Conservation (phyloP, 2,797 vertebrate genomes). For the Euphonia xanthogaster region DNA sequence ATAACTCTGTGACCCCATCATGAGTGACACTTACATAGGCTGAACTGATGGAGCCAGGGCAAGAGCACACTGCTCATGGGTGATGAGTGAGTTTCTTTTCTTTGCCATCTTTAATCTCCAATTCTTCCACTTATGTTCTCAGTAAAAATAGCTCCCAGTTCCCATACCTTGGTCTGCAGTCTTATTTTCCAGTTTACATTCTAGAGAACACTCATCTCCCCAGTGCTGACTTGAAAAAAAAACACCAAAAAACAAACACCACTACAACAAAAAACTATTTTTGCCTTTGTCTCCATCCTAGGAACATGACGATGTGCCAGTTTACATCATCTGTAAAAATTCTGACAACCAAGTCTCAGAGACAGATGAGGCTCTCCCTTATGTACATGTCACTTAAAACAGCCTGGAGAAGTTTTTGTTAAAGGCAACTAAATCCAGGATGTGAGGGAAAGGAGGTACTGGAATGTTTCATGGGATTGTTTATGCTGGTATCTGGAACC, state of each 20-base stretch:
- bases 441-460: background rate
- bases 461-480: background rate
- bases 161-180: background rate
- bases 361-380: background rate
- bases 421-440: background rate
- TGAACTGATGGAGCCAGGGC: background rate
- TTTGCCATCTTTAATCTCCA: constrained; percentile 28
- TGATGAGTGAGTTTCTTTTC: background rate
- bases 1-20: constrained; percentile 15
- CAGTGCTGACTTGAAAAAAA: background rate
- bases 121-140: background rate
- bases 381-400: background rate
- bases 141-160: constrained; percentile 33
- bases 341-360: background rate
- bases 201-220: background rate
- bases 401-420: background rate
- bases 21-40: constrained; percentile 12
- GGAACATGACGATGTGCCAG: background rate
- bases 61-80: background rate
- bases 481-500: background rate
- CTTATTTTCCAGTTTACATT: background rate
- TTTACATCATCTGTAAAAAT: constrained; percentile 20
- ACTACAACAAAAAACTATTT: background rate
- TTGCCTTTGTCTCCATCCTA: background rate
- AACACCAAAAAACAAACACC: background rate